Base-by-base conservation (phyloP, 64 coral and sea anemone genomes). In the Acropora tenuis region DNA sequence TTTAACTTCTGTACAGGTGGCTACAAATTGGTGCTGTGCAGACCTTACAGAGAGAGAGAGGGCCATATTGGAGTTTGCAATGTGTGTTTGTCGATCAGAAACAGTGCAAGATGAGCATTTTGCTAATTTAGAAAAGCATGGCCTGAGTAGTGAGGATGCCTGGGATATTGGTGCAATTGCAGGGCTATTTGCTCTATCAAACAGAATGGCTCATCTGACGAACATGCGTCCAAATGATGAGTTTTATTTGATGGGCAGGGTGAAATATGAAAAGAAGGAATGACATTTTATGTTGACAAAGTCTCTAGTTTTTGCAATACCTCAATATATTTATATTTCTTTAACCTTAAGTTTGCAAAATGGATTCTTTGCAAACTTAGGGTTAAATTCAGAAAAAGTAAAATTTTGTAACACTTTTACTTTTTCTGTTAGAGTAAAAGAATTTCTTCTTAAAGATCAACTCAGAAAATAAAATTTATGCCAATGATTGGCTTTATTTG, bases 91-190 rank as follows among this genome's bases (percentile, higher is more conserved):
- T 0, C 78, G 91, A 72, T 84, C 94, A 58, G 97, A 99, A 73
- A 87, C 94, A 48, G 69, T 99, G 7, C 65, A 86, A 65, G 94
- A 99, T 8, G 83, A 89, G 74, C 94, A 99, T 65, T 89, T 96
- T 84, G 47, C 76, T 19, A 78, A 82, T 41, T 69, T 99, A 71
- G 88, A 95, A 65, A 86, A 82, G 7, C 79, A 91, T 72, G 94
- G 97, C 11, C 75, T 99, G 83, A 73, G 77, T 61, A 81, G 77
- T 66, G 91, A 99, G 74, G 94, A 96, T 68, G 93, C 88, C 0
- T 98, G 96, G 96, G 96, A 98, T 76, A 95, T 98, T 41, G 96
- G 93, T 2, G 93, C 93, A 1, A 95, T 98, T 50, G 93, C 96
- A 61, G 93, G 93, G 43, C 87, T 98, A 42, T 98, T 98, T 77